Percentiles rank a stretch among this genome's conserved stretches.
phyloP scores from a whole-genome alignment of 2,113 vertebrate species.

The Larimichthys polyactis region DNA sequence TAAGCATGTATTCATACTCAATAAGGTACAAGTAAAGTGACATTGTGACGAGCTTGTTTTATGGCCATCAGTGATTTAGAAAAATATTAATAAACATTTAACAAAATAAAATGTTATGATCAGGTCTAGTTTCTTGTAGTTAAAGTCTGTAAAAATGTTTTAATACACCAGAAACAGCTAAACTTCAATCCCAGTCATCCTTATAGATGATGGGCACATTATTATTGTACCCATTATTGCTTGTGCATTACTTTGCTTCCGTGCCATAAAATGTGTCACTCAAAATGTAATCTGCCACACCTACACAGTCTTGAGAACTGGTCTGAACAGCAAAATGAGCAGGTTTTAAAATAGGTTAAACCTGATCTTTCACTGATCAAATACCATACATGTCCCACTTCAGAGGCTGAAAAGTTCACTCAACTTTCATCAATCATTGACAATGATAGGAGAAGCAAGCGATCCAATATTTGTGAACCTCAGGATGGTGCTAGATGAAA shows the following conservation, averaged over 20 bases:
- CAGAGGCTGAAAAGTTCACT: background rate
- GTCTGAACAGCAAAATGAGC: no score
- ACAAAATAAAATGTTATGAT: background rate
- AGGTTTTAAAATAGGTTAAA: background rate
- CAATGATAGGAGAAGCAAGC: background rate
- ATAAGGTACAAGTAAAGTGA: no score
- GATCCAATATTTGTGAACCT: background rate
- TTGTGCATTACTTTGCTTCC: no score
- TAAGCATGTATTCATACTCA: no score
- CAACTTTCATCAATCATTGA: background rate
- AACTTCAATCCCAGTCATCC: background rate
- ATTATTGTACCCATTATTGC: background rate
- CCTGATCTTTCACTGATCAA: background rate
- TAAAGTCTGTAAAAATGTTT: background rate
- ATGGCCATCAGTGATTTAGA: background rate
- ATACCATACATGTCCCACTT: background rate
- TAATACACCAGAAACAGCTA: background rate
- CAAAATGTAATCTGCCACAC: no score
- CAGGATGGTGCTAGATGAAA: background rate
- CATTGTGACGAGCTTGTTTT: no score
- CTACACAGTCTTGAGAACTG: no score
- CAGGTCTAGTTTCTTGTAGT: background rate
- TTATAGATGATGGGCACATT: background rate
- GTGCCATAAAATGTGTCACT: no score
- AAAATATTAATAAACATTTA: background rate